Conservation (phyloP, 2,113 vertebrate genomes). For the Pseudopodoces humilis region DNA sequence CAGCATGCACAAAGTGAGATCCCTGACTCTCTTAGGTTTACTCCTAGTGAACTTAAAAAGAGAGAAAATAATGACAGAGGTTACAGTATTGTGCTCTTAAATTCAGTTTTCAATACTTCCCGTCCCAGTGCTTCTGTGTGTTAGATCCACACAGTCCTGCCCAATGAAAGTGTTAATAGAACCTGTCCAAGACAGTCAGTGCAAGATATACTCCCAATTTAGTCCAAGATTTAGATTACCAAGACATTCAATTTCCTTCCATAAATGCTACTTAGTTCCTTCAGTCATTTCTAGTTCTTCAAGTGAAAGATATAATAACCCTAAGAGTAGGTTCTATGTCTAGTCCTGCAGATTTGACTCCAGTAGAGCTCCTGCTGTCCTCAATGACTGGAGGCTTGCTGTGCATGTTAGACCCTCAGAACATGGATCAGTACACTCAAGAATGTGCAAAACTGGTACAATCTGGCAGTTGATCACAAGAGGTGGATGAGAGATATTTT, state of each 20-base stretch:
- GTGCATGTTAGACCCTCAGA: background rate
- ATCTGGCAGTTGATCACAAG: background rate
- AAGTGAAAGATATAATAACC: slow-evolving; percentile 25
- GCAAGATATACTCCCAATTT: background rate
- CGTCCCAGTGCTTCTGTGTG: background rate
- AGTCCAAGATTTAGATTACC: background rate
- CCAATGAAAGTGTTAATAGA: background rate
- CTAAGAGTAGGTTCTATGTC: background rate
- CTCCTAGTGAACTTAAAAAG: background rate
- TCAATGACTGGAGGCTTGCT: background rate
- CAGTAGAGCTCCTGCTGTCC: background rate
- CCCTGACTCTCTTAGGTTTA: background rate
- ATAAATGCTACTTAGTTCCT: background rate
- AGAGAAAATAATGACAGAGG: background rate
- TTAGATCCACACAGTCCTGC: background rate
- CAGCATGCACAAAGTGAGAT: background rate
- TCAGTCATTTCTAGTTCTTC: background rate
- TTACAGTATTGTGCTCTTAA: background rate
- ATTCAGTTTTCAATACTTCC: background rate
- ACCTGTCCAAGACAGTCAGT: background rate
- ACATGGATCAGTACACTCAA: background rate
- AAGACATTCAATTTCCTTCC: background rate
- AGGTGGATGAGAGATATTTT: background rate
- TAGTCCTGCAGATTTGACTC: background rate
- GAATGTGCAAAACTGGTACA: background rate